Conservation (phyloP, 2,888 invertebrate species). For the Tiliacea aurago region DNA sequence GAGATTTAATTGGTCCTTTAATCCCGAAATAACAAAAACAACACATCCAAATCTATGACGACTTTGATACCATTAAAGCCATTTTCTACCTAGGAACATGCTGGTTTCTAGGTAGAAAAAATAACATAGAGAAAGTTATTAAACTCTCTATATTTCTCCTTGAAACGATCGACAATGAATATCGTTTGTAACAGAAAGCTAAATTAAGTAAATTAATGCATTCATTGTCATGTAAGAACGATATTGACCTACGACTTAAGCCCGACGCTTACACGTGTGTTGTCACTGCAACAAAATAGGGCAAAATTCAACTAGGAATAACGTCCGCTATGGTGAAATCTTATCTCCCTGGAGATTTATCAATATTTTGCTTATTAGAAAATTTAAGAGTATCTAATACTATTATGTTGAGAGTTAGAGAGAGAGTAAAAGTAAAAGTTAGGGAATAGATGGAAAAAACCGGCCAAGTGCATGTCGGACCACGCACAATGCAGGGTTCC, state of each 20-base stretch:
- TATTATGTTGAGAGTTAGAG: too few species aligned
- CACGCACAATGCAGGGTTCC: too few species aligned
- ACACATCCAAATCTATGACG: too few species aligned
- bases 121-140: neutral
- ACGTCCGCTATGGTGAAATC: too few species aligned
- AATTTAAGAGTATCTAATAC: neutral
- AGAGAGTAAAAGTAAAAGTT: too few species aligned
- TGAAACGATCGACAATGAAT: slow-evolving; percentile 9
- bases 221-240: slow-evolving; percentile 44
- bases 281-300: neutral
- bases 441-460: too few species aligned
- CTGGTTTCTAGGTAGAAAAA: too few species aligned
- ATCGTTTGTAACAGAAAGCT: neutral
- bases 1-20: too few species aligned
- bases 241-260: slow-evolving; percentile 46
- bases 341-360: neutral
- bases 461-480: too few species aligned
- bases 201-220: slow-evolving; percentile 49
- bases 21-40: too few species aligned
- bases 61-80: neutral
- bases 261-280: neutral
- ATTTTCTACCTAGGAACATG: too few species aligned
- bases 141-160: neutral
- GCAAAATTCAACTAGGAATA: neutral
- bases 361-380: neutral